phyloP scores from a whole-genome alignment of 2,113 vertebrate species.

The Setophaga kirtlandii region DNA sequence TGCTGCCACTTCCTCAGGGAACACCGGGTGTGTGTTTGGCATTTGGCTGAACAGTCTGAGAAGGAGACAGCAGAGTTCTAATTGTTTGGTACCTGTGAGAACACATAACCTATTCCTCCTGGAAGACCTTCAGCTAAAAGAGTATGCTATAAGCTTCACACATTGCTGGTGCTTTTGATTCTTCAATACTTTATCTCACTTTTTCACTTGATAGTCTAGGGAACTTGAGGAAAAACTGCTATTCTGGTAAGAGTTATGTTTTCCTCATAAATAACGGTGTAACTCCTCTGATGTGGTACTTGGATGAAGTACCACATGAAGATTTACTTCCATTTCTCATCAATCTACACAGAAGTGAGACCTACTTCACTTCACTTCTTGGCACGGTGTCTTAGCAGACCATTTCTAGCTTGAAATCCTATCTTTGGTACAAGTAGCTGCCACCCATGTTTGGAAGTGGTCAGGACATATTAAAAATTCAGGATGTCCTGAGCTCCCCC shows the following conservation, averaged over 20 bases:
- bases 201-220: background rate
- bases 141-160: background rate
- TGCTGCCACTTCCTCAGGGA: background rate
- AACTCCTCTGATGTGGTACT: background rate
- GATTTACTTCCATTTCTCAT: background rate
- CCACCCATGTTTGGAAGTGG: background rate
- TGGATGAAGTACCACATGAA: background rate
- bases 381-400: background rate
- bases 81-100: background rate
- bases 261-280: background rate
- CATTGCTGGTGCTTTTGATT: background rate
- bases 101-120: background rate
- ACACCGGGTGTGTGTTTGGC: accelerated
- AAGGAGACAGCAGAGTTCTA: background rate
- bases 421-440: background rate
- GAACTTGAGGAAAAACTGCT: background rate
- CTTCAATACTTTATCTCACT: background rate
- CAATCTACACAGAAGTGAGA: background rate
- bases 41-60: background rate
- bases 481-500: background rate
- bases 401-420: background rate
- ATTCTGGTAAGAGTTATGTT: background rate
- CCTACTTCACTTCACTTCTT: background rate
- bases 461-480: background rate
- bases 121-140: background rate